phyloP scores from a whole-genome alignment of 2,888 invertebrate species.

The Synanthedon andrenaeformis region DNA sequence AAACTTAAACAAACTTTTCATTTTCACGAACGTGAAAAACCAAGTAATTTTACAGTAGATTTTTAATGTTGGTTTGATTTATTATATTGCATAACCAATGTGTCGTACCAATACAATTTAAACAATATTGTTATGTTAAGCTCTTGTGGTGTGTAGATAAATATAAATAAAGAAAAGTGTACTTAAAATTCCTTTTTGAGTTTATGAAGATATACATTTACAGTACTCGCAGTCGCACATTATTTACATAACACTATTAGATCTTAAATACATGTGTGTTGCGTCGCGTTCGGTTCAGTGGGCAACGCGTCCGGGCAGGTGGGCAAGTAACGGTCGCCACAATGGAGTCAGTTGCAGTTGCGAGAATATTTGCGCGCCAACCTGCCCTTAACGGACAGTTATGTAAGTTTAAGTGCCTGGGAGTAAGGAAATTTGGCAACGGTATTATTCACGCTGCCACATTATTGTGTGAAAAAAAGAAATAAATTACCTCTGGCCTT shows the following conservation, averaged over 20 bases:
- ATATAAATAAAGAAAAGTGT: too few species aligned
- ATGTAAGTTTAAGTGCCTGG: neutral
- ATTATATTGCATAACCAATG: too few species aligned
- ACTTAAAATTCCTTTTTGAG: neutral
- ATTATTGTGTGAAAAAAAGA: too few species aligned
- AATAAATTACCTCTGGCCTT: too few species aligned
- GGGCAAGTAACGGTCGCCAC: constrained; percentile 57
- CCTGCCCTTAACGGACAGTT: constrained; percentile 15
- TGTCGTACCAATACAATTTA: too few species aligned
- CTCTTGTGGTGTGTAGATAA: too few species aligned
- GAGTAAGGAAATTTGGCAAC: neutral
- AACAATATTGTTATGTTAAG: too few species aligned
- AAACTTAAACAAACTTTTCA: too few species aligned
- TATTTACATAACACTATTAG: neutral
- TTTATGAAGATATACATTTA: neutral
- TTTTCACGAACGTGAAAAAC: too few species aligned
- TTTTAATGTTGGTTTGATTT: too few species aligned
- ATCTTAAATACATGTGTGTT: neutral
- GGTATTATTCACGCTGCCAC: neutral
- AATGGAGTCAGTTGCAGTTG: constrained; percentile 12
- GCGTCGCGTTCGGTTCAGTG: constrained; percentile 62
- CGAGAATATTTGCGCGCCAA: constrained; percentile 26
- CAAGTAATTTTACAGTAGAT: too few species aligned
- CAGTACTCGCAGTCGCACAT: neutral
- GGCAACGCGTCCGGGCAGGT: constrained; percentile 51